Percentiles rank a stretch among this genome's conserved stretches.
Conservation (phyloP, 2,888 invertebrate species). For the Azorinus chamasolen region DNA sequence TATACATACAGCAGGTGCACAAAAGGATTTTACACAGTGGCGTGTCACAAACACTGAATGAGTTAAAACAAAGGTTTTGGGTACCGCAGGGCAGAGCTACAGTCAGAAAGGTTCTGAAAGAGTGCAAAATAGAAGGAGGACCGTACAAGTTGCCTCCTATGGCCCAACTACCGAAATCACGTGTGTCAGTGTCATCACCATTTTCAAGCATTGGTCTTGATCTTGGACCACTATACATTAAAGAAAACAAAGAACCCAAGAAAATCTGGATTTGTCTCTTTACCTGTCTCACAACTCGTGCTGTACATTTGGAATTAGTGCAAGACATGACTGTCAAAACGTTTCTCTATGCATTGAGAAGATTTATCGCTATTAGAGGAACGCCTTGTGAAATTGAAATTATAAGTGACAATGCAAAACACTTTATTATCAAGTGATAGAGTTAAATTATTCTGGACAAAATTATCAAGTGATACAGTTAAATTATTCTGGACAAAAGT, state of each 20-base stretch:
- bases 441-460: too few relatives aligned
- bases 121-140: conserved; percentile 36
- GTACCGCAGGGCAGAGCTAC: conserved; percentile 32
- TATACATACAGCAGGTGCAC: conserved; percentile 40
- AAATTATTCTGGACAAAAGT: conserved; percentile 17
- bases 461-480: conserved; percentile 20
- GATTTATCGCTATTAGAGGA: conserved; percentile 26
- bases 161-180: conserved; percentile 22
- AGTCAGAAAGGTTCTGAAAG: conserved; percentile 25
- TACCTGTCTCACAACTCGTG: conserved; percentile 26
- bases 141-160: conserved; percentile 44
- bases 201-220: conserved; percentile 28
- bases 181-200: conserved; percentile 28
- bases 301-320: conserved; percentile 22
- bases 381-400: conserved; percentile 4
- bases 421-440: too few relatives aligned
- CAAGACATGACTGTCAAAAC: conserved; percentile 14
- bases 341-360: conserved; percentile 21
- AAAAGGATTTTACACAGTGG: conserved; percentile 42
- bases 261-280: conserved; percentile 51
- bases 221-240: conserved; percentile 40
- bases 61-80: conserved; percentile 22
- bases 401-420: conserved; percentile 32
- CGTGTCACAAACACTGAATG: conserved; percentile 40
- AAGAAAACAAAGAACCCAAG: conserved; percentile 6